A percentile compares a stretch with the other conserved stretches of the same genome.
phyloP scores from a whole-genome alignment of 2,888 invertebrate species.

The Protodeltote pygarga region DNA sequence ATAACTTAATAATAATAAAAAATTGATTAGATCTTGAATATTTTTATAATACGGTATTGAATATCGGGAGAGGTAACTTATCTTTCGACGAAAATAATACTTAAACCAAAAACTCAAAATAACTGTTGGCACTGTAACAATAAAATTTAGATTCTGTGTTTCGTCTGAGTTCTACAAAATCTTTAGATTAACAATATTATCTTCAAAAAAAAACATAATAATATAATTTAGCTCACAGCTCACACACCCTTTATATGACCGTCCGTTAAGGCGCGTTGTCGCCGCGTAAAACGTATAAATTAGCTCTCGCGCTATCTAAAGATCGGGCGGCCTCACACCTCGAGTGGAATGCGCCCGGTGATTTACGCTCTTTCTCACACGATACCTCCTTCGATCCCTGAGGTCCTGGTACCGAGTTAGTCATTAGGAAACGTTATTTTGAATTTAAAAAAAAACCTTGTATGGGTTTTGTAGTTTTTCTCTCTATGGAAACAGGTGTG shows the following conservation, averaged over 20 bases:
- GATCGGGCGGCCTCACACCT: slow-evolving; percentile 86
- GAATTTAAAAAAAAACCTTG: slow-evolving; percentile 2
- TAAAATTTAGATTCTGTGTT: too few relatives aligned
- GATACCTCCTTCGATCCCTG: slow-evolving; percentile 67
- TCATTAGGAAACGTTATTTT: slow-evolving; percentile 18
- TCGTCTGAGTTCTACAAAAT: too few relatives aligned
- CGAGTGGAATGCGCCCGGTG: slow-evolving; percentile 78
- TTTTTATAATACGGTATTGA: too few relatives aligned
- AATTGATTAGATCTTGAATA: too few relatives aligned
- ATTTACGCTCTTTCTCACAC: slow-evolving; percentile 79
- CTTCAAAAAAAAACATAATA: slow-evolving; percentile 5
- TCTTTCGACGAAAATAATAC: too few relatives aligned
- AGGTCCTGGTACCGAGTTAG: slow-evolving; percentile 65
- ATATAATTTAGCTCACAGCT: slow-evolving; percentile 12
- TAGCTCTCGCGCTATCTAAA: slow-evolving; percentile 78
- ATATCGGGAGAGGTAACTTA: too few relatives aligned
- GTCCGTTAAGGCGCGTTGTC: slow-evolving; percentile 76
- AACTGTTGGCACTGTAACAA: too few relatives aligned
- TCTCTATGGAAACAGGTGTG: too few relatives aligned
- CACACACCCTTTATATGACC: slow-evolving; percentile 58
- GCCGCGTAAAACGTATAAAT: slow-evolving; percentile 86
- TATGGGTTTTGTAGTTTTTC: too few relatives aligned
- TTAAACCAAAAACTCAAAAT: too few relatives aligned
- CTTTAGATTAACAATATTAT: not conserved
- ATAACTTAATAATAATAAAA: too few relatives aligned